Evolutionary conservation across 2,888 invertebrate genomes (phyloP).

Genomic region (Calameuta idolon): DNA sequence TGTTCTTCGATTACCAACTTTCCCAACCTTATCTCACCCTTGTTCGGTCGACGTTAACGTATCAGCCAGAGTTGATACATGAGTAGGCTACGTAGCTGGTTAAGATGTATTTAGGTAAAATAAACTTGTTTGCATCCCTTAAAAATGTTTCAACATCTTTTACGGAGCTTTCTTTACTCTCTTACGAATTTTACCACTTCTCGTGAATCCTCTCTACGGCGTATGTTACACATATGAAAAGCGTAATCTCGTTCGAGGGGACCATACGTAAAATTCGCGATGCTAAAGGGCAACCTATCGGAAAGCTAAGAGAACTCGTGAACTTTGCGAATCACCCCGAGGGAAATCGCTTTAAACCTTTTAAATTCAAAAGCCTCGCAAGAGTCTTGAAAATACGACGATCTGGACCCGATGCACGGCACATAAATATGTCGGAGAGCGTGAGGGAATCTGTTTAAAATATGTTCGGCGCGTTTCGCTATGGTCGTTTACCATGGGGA

Average conservation of each 20-base stretch:
- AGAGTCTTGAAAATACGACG: constrained; percentile 25
- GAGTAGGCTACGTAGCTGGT: neutral
- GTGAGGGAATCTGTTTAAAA: constrained; percentile 66
- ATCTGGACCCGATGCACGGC: constrained; percentile 32
- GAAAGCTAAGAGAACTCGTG: constrained; percentile 26
- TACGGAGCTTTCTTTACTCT: constrained; percentile 15
- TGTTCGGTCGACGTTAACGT: neutral
- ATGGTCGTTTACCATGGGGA: constrained; percentile 67
- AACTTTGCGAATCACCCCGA: constrained; percentile 53
- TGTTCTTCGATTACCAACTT: neutral
- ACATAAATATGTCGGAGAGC: constrained; percentile 61
- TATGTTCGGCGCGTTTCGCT: constrained; percentile 62
- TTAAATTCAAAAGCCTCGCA: constrained; percentile 57
- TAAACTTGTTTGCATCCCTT: neutral
- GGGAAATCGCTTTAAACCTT: constrained; percentile 67
- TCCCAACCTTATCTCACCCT: neutral
- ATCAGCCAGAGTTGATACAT: neutral
- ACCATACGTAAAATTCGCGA: neutral
- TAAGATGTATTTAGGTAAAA: neutral
- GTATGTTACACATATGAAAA: neutral
- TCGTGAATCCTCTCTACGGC: neutral
- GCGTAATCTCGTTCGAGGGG: neutral
- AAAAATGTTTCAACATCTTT: constrained; percentile 8
- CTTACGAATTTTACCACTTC: neutral
- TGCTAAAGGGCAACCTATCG: neutral